Conservation (phyloP, 2,113 vertebrate genomes). For the Colinus virginianus region DNA sequence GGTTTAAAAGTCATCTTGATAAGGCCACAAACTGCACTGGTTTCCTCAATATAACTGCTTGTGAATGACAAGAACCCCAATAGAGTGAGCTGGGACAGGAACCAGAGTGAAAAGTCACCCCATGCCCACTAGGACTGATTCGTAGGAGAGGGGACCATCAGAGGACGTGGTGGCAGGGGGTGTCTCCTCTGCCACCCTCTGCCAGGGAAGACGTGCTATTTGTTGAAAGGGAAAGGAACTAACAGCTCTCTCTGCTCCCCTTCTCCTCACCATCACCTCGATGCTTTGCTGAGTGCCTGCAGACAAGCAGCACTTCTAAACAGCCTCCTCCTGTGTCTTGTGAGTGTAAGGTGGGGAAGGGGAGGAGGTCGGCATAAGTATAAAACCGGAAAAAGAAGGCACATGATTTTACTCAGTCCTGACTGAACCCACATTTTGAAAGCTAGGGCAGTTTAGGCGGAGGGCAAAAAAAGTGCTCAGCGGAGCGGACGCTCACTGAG, state of each 20-base stretch:
- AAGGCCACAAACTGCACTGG: slow-evolving; percentile 74
- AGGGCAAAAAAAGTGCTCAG: slow-evolving; percentile 67
- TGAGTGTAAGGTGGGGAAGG: not conserved
- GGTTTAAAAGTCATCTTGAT: slow-evolving; percentile 48
- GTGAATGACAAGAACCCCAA: not conserved
- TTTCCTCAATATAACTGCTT: slow-evolving; percentile 36
- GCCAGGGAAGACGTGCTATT: slow-evolving; percentile 57
- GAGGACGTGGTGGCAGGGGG: slow-evolving; percentile 21
- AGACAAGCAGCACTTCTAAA: slow-evolving; percentile 62
- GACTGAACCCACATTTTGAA: slow-evolving; percentile 72
- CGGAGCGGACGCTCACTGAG: slow-evolving; percentile 42
- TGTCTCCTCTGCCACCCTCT: slow-evolving; percentile 15
- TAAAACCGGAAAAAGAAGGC: slow-evolving; percentile 83
- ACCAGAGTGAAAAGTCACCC: slow-evolving; percentile 14
- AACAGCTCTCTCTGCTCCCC: not conserved
- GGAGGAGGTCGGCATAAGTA: slow-evolving; percentile 71
- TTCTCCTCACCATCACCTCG: slow-evolving; percentile 25
- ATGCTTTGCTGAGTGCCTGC: slow-evolving; percentile 26
- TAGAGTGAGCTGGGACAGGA: not conserved
- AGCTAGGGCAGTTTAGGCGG: slow-evolving; percentile 66
- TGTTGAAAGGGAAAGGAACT: slow-evolving; percentile 54
- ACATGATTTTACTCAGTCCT: slow-evolving; percentile 83
- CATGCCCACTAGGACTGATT: not conserved
- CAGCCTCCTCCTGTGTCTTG: slow-evolving; percentile 30
- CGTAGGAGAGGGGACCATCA: not conserved